These are phyloP conservation scores for Philaethria dido DNA, from an alignment of 2,888 invertebrate species.

Conservation along the genomic window DNA sequence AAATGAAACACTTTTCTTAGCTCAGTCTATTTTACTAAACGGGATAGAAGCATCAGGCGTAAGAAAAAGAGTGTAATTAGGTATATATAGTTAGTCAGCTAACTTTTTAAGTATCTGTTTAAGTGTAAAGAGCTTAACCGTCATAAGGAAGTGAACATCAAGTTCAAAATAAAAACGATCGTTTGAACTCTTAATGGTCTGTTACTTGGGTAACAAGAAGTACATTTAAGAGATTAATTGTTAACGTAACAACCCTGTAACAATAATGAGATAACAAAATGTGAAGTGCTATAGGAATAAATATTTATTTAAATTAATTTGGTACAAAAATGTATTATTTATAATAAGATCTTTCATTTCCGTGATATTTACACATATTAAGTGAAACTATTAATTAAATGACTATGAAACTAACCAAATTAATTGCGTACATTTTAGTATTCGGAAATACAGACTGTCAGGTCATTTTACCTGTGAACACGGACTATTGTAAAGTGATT, in stretches of 20 bases:
- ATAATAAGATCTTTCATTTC: too few species aligned
- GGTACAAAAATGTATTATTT: not conserved
- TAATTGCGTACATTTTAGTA: too few species aligned
- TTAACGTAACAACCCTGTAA: slow-evolving; percentile 14
- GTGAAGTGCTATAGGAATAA: not conserved
- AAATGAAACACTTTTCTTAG: not conserved
- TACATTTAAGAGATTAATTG: slow-evolving; percentile 13
- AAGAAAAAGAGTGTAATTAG: not conserved
- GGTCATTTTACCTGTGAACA: too few species aligned
- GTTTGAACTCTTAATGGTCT: slow-evolving; percentile 29
- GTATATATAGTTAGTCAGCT: not conserved
- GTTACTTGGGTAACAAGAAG: slow-evolving; percentile 9
- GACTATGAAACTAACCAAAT: too few species aligned
- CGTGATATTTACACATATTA: too few species aligned
- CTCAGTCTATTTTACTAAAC: not conserved
- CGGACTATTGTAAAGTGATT: too few species aligned
- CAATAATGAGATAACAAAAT: slow-evolving; percentile 3
- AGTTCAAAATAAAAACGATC: slow-evolving; percentile 24
- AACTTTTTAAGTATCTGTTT: not conserved
- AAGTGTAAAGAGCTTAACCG: not conserved
- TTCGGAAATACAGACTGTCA: too few species aligned
- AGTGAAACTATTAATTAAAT: too few species aligned
- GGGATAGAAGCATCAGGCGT: not conserved
- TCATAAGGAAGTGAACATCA: not conserved
- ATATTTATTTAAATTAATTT: not conserved